phyloP scores from a whole-genome alignment of 1,140 invertebrate species.

The Pissodes strobi region DNA sequence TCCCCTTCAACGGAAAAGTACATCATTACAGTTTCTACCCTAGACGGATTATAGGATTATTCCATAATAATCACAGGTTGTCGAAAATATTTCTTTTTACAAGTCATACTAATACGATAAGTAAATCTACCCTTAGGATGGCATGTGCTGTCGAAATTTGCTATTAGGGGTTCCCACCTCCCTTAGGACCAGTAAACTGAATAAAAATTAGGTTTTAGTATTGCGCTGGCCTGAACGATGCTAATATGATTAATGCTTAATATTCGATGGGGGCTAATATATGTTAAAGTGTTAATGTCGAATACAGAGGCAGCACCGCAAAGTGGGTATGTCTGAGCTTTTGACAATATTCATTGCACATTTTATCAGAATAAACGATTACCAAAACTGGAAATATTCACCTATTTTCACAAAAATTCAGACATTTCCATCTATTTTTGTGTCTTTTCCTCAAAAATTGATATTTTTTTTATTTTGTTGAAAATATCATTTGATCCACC shows the following conservation, averaged over 20 bases:
- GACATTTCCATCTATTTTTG: too few relatives aligned
- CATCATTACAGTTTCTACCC: conserved; percentile 1
- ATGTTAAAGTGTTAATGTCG: not conserved
- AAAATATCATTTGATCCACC: too few relatives aligned
- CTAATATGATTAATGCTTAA: conserved; percentile 17
- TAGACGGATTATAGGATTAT: conserved; percentile 26
- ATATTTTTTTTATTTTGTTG: too few relatives aligned
- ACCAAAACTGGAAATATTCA: too few relatives aligned
- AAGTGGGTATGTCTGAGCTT: too few relatives aligned
- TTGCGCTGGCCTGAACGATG: not conserved
- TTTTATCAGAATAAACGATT: too few relatives aligned
- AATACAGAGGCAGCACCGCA: too few relatives aligned
- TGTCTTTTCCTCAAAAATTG: too few relatives aligned
- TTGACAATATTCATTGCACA: too few relatives aligned
- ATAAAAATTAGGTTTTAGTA: conserved; percentile 26
- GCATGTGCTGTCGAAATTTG: conserved; percentile 41
- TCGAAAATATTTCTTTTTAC: conserved; percentile 42
- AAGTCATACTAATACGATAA: conserved; percentile 40
- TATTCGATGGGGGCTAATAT: conserved; percentile 1
- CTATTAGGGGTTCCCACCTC: conserved; percentile 35
- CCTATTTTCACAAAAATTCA: too few relatives aligned
- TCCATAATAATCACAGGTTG: conserved; percentile 41
- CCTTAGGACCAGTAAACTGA: conserved; percentile 31
- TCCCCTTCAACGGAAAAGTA: not conserved
- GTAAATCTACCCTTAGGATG: conserved; percentile 34